Conservation (phyloP, 2,888 invertebrate species). For the Teinopalpus imperialis region DNA sequence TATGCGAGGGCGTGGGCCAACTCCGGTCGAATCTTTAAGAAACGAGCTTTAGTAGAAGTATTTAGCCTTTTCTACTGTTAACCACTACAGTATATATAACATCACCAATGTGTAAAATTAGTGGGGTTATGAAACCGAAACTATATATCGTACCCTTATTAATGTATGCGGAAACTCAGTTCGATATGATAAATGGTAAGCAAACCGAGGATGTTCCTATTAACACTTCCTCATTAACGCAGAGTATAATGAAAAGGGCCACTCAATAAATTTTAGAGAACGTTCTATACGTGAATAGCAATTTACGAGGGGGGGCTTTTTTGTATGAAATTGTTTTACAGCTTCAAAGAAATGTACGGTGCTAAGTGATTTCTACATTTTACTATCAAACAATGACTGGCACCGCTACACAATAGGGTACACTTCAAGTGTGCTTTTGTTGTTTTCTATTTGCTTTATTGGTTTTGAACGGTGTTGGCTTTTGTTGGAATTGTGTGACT, state of each 20-base stretch:
- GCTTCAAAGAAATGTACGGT: slow-evolving; percentile 40
- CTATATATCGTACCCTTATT: background rate
- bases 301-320: slow-evolving; percentile 23
- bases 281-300: slow-evolving; percentile 26
- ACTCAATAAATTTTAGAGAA: slow-evolving; percentile 48
- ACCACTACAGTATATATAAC: too few relatives aligned
- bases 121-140: too few relatives aligned
- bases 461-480: slow-evolving; percentile 25
- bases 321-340: slow-evolving; percentile 40
- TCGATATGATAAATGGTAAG: slow-evolving; percentile 3
- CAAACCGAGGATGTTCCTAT: slow-evolving; percentile 50
- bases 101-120: too few relatives aligned
- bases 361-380: slow-evolving; percentile 44
- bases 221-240: slow-evolving; percentile 62
- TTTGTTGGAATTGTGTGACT: slow-evolving; percentile 23
- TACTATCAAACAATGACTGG: slow-evolving; percentile 40
- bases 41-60: too few relatives aligned
- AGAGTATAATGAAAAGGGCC: slow-evolving; percentile 53
- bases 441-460: slow-evolving; percentile 38
- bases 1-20: too few relatives aligned
- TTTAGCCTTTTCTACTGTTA: too few relatives aligned
- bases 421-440: slow-evolving; percentile 40
- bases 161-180: slow-evolving; percentile 2
- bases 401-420: slow-evolving; percentile 35
- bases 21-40: too few relatives aligned